phyloP scores from a whole-genome alignment of 1,140 invertebrate genomes.

The Teleopsis dalmanni region DNA sequence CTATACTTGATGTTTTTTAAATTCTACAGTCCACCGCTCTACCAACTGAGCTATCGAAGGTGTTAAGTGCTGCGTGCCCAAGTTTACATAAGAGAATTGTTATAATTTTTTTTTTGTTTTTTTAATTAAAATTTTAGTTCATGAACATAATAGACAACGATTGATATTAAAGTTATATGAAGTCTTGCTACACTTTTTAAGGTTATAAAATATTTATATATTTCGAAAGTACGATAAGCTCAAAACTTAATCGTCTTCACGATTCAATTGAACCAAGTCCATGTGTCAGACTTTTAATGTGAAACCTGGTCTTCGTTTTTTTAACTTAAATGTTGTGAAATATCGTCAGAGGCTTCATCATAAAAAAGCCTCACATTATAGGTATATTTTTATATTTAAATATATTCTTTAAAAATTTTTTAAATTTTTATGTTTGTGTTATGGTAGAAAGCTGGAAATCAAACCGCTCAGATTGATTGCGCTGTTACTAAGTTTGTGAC shows the following conservation, averaged over 20 bases:
- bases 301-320: no score
- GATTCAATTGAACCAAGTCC: background rate
- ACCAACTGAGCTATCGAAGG: conserved; percentile 83
- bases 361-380: no score
- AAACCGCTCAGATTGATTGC: no score
- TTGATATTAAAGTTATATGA: background rate
- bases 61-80: conserved; percentile 1
- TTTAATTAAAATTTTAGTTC: background rate
- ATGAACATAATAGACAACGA: background rate
- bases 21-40: conserved; percentile 78
- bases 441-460: no score
- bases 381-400: no score
- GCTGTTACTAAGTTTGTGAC: no score
- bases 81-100: background rate
- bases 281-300: no score
- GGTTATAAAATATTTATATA: background rate
- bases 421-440: no score
- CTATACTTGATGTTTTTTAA: conserved; percentile 10
- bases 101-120: background rate
- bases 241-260: background rate
- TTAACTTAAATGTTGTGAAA: no score
- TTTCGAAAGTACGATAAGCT: background rate
- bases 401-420: no score
- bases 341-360: no score
- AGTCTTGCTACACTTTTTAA: background rate